Base-by-base conservation (phyloP, 2,888 invertebrate genomes). In the Dryadula phaetusa region DNA sequence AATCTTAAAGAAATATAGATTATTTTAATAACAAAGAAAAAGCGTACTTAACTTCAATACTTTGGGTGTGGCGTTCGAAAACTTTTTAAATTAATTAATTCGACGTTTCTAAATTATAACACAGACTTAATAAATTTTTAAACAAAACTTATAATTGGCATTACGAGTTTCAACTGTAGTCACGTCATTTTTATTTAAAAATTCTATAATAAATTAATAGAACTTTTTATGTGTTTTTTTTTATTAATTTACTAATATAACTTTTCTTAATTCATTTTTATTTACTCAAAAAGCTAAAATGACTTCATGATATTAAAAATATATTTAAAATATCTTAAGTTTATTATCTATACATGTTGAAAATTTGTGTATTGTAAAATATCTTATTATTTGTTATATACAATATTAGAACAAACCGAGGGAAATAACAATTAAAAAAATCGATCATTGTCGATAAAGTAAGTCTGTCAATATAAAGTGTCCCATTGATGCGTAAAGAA, bases 161-260 rank as follows among this genome's bases (percentile, higher is more conserved):
- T 28, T 28, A 28, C 16, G n/a, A 49, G 25, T 49, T 49, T 49
- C n/a, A 28, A 28, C 49, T 28, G 16, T 16, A 28, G 8, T 49
- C 16, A 25, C 16, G 25, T 4, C 12, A 1, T 25, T 49, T 7
- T 16, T 25, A 25, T 47, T 47, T 47, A n/a, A n/a, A n/a, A n/a
- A 40, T n/a, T 40, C n/a, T n/a, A n/a, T n/a, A n/a, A n/a, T n/a
- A 40, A 40, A 40, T 40, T 16, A 42, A 49, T 49, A 25, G 6
- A 49, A 25, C 22, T 22, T 47, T 22, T 22, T 22, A 44, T 22
- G 3, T 20, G 6, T 22, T 22, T 47, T 3, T 8, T 44, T 18
- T 10, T 18, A 37, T 37, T 37, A 37, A 37, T 37, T 37, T 4
- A 20, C 10, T n/a, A n/a, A n/a, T n/a, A n/a, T n/a, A n/a, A n/a